phyloP scores from a whole-genome alignment of 64 coral and sea anemone species.

The Montipora sp. region DNA sequence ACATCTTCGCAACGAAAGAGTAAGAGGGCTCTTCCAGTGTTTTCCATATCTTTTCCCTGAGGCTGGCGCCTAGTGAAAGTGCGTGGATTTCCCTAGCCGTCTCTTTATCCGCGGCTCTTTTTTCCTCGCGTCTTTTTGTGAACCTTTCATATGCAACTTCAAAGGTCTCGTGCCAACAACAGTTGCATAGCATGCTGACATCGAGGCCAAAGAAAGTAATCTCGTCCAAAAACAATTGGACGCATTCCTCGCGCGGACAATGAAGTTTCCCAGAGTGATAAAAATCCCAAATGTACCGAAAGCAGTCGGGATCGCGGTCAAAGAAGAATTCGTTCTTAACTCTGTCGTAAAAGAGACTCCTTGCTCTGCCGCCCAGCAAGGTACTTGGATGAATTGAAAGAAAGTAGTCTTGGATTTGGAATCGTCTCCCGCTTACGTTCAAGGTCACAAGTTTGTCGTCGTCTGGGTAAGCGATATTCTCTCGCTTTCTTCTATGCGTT shows the following conservation, averaged over 20 bases:
- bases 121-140: constrained; percentile 23
- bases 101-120: neutral
- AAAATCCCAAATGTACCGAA: constrained; percentile 78
- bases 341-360: constrained; percentile 42
- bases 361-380: constrained; percentile 42
- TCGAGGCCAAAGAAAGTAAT: constrained; percentile 67
- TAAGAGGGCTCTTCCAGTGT: constrained; percentile 62
- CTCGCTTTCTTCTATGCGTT: constrained; percentile 18
- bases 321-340: constrained; percentile 67
- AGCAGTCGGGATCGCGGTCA: constrained; percentile 75
- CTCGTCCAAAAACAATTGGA: constrained; percentile 61
- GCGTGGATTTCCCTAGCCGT: neutral
- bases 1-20: constrained; percentile 50
- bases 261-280: constrained; percentile 73
- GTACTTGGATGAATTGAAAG: constrained; percentile 54
- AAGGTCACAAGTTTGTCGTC: constrained; percentile 35
- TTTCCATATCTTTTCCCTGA: constrained; percentile 69
- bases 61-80: constrained; percentile 28
- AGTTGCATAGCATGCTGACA: constrained; percentile 49
- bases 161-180: constrained; percentile 63
- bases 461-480: constrained; percentile 59
- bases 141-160: constrained; percentile 41
- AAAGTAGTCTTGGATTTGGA: constrained; percentile 64
- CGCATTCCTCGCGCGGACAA: constrained; percentile 65
- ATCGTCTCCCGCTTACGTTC: constrained; percentile 68